Evolutionary conservation across 2,797 vertebrate genomes (phyloP).

Genomic region (Euphonia xanthogaster): DNA sequence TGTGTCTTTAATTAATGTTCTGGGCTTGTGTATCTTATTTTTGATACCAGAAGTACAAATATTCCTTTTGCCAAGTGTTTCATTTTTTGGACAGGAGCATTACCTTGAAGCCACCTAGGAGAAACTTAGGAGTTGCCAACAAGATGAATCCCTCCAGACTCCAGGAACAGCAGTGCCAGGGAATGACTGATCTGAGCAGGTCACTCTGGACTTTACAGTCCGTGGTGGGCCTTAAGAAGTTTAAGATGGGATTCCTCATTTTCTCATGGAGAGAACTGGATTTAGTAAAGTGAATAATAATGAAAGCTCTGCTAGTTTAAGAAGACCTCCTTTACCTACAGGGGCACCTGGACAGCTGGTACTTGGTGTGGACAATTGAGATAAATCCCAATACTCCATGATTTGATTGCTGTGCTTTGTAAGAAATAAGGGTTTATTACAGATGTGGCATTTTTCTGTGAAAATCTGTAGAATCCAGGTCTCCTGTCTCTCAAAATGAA

Average conservation of each 20-base stretch:
- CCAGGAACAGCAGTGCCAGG: neutral
- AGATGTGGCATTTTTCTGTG: neutral
- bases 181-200: neutral
- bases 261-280: neutral
- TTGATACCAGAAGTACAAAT: neutral
- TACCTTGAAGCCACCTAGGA: neutral
- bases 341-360: neutral
- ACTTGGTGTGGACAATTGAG: neutral
- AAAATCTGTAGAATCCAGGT: neutral
- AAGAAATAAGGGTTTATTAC: neutral
- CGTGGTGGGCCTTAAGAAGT: too few species aligned
- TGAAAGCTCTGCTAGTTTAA: neutral
- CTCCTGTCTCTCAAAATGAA: neutral
- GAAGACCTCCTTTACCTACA: neutral
- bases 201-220: neutral
- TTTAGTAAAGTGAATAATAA: neutral
- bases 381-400: rapidly evolving
- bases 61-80: neutral
- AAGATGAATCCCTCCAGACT: neutral
- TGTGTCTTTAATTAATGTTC: neutral
- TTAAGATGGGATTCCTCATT: neutral
- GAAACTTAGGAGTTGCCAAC: neutral
- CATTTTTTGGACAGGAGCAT: neutral
- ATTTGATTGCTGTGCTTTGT: neutral
- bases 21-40: neutral